Evolutionary conservation across 2,113 vertebrate species (phyloP).

Genomic region (Dolichallabes microphthalmus): DNA sequence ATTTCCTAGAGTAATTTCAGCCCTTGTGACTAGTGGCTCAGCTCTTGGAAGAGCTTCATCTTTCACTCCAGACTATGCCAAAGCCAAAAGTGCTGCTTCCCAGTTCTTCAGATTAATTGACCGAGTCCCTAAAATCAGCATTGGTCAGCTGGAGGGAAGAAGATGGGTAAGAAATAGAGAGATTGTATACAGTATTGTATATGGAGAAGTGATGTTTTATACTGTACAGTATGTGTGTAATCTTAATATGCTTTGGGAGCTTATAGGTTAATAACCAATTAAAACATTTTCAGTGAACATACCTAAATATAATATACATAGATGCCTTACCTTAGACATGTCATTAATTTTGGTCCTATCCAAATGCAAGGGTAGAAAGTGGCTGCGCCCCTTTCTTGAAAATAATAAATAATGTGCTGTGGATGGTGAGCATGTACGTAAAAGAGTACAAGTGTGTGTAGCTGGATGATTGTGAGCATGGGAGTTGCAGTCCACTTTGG

Average conservation of each 20-base stretch:
- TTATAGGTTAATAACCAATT: not conserved
- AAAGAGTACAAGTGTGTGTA: too few relatives aligned
- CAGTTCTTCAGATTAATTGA: slow-evolving; percentile 74
- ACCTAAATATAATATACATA: not conserved
- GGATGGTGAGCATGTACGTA: too few relatives aligned
- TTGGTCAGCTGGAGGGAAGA: slow-evolving; percentile 56
- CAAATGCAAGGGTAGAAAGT: too few relatives aligned
- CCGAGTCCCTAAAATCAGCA: slow-evolving; percentile 69
- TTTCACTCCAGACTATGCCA: slow-evolving; percentile 76
- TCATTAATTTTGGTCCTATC: not conserved
- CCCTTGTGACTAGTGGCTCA: slow-evolving; percentile 70
- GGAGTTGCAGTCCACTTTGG: too few relatives aligned
- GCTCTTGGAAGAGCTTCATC: slow-evolving; percentile 71
- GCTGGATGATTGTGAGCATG: too few relatives aligned
- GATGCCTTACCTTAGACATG: not conserved
- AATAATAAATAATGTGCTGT: too few relatives aligned
- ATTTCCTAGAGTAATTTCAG: slow-evolving; percentile 69
- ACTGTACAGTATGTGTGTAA: not conserved
- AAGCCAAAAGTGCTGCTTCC: slow-evolving; percentile 74
- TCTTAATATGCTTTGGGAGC: not conserved
- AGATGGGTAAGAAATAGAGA: slow-evolving; percentile 65
- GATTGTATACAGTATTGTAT: not conserved
- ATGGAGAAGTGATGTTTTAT: not conserved
- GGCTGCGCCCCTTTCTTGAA: not conserved
- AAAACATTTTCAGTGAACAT: not conserved